A percentile compares a stretch with the other conserved stretches of the same genome.
Evolutionary conservation across 2,113 vertebrate species (phyloP).

Genomic region (Muntiacus reevesi): DNA sequence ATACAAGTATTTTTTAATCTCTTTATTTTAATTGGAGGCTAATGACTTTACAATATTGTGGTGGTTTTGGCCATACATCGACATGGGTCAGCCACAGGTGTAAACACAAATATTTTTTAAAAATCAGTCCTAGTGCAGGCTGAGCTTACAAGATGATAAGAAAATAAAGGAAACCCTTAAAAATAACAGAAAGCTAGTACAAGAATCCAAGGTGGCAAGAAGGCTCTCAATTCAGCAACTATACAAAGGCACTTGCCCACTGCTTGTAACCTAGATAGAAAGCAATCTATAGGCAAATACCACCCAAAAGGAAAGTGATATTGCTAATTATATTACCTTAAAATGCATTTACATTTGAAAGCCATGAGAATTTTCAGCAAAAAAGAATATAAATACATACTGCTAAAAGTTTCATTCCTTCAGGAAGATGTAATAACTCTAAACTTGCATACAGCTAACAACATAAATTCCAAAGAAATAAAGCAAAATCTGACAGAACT

Average conservation of each 20-base stretch:
- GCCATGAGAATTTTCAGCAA: neutral
- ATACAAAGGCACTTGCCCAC: neutral
- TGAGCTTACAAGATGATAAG: neutral
- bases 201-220: neutral
- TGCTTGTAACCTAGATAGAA: neutral
- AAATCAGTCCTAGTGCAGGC: neutral
- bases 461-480: neutral
- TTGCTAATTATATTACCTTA: neutral
- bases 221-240: neutral
- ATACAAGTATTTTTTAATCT: neutral
- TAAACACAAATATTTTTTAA: neutral
- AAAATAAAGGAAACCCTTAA: neutral
- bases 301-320: neutral
- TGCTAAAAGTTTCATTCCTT: neutral
- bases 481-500: neutral
- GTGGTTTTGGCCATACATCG: neutral
- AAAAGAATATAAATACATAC: neutral
- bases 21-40: neutral
- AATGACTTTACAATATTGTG: neutral
- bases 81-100: neutral
- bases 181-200: neutral
- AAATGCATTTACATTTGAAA: neutral
- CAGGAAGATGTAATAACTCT: neutral
- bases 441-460: neutral
- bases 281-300: neutral